These are phyloP conservation scores for Syndactyla subalaris DNA, from an alignment of 2,797 vertebrate species.

Conservation along the genomic window DNA sequence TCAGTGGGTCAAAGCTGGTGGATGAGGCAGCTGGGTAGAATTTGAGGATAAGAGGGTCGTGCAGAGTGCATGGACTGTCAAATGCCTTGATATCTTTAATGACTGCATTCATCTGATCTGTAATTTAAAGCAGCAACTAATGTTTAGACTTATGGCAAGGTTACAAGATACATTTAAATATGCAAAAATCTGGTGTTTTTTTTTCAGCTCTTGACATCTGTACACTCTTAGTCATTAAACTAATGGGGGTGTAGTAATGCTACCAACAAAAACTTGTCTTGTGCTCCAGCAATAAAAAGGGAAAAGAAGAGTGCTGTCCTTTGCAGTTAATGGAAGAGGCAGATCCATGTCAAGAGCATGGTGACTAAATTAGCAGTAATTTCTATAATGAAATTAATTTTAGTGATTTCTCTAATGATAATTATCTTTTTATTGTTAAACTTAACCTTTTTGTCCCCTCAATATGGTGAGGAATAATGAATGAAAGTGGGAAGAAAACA, in stretches of 20 bases:
- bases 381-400: background rate
- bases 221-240: conserved; percentile 11
- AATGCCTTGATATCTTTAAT: background rate
- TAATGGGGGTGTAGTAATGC: conserved; percentile 41
- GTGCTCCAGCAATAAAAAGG: background rate
- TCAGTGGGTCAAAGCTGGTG: background rate
- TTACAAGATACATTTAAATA: conserved; percentile 17
- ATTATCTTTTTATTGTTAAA: background rate
- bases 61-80: background rate
- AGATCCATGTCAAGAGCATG: background rate
- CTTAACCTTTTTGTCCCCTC: background rate
- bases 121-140: background rate
- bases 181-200: background rate
- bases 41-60: background rate
- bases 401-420: background rate
- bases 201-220: conserved; percentile 14
- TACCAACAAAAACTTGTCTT: background rate
- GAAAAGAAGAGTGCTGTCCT: background rate
- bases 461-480: background rate
- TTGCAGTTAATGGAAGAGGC: background rate
- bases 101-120: background rate
- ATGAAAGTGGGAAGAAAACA: background rate
- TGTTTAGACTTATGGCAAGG: background rate
- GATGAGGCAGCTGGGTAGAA: accelerated
- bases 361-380: background rate